Conservation (phyloP, 2,113 vertebrate species). For the Macrotis lagotis region DNA sequence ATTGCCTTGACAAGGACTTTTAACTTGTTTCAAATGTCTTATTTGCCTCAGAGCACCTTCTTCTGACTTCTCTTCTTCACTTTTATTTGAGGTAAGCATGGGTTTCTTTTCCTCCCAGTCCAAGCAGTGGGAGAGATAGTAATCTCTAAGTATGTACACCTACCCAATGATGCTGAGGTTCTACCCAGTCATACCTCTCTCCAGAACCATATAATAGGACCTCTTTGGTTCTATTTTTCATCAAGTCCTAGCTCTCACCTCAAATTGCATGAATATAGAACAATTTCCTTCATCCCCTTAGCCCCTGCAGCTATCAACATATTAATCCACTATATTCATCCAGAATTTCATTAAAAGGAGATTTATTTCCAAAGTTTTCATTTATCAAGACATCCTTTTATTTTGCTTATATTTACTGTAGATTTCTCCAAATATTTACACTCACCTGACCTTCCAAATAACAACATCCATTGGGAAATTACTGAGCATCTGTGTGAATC, state of each 20-base stretch:
- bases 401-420: conserved; percentile 23
- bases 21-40: background rate
- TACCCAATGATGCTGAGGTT: background rate
- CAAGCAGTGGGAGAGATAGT: background rate
- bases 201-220: background rate
- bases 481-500: conserved; percentile 45
- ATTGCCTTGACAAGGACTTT: background rate
- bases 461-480: conserved; percentile 68
- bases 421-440: conserved; percentile 42
- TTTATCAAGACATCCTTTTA: background rate
- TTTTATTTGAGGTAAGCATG: background rate
- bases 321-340: background rate
- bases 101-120: background rate
- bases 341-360: background rate
- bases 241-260: background rate
- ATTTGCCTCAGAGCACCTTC: background rate
- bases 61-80: background rate
- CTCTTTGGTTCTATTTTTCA: background rate
- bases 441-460: background rate
- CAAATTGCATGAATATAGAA: background rate
- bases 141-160: background rate
- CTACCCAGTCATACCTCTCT: background rate
- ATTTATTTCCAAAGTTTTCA: background rate
- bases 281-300: background rate
- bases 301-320: background rate